phyloP scores from a whole-genome alignment of 1,140 invertebrate genomes.

The Nasonia longicornis region DNA sequence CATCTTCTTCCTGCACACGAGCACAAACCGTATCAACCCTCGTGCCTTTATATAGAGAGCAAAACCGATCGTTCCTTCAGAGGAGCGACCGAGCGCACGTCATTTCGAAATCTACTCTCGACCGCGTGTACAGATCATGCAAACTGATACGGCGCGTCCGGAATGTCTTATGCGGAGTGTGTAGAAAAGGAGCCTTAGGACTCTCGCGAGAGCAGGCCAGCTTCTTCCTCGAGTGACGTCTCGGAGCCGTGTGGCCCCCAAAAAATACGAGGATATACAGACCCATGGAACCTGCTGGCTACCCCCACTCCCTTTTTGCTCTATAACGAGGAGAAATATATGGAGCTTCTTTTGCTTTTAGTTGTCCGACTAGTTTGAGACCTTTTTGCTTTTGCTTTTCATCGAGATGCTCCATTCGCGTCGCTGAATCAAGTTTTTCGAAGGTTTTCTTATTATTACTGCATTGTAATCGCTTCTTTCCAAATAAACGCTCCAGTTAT shows the following conservation, averaged over 20 bases:
- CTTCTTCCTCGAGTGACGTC: slow-evolving; percentile 6
- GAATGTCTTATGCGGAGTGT: background rate
- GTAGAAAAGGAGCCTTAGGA: background rate
- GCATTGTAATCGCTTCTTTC: too few relatives aligned
- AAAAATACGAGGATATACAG: background rate
- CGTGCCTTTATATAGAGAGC: too few relatives aligned
- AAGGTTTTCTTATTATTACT: too few relatives aligned
- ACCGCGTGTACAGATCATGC: too few relatives aligned
- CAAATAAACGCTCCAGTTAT: too few relatives aligned
- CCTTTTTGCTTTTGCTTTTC: background rate
- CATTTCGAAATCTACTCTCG: background rate
- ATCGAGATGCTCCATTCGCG: too few relatives aligned
- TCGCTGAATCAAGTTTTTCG: too few relatives aligned
- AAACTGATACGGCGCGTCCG: background rate
- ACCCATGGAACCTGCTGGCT: background rate
- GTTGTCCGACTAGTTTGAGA: background rate
- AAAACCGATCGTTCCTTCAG: too few relatives aligned
- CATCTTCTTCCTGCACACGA: too few relatives aligned
- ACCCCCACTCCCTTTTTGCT: background rate
- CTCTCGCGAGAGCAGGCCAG: background rate
- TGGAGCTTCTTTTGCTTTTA: background rate
- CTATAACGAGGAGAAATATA: background rate
- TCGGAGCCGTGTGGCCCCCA: slow-evolving; percentile 4
- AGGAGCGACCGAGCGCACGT: background rate
- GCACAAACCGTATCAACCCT: too few relatives aligned